These are phyloP conservation scores for Ara ararauna DNA, from an alignment of 2,797 vertebrate genomes.

Conservation along the genomic window DNA sequence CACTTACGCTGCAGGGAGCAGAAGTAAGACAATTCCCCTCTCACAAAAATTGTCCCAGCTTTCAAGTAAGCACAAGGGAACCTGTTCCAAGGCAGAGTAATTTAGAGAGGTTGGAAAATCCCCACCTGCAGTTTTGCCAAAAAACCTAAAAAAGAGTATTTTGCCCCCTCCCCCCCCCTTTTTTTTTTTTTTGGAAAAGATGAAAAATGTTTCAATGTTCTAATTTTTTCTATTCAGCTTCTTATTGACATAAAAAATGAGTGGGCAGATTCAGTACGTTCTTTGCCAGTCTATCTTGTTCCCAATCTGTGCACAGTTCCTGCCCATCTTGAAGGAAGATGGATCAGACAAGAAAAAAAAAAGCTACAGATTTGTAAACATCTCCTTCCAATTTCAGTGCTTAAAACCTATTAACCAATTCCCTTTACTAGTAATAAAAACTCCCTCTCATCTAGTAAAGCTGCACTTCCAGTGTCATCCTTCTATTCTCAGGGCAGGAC, in stretches of 20 bases:
- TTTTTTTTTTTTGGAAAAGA: not conserved
- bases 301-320: not conserved
- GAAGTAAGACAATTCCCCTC: not conserved
- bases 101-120: not conserved
- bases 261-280: not conserved
- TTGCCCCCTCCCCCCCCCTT: not conserved
- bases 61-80: not conserved
- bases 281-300: not conserved
- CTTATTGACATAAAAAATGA: not conserved
- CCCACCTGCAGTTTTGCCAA: not conserved
- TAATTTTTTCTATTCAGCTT: not conserved
- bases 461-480: not conserved
- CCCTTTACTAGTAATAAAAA: not conserved
- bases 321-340: not conserved
- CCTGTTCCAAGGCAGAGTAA: not conserved
- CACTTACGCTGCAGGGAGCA: not conserved
- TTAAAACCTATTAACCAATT: not conserved
- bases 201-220: not conserved
- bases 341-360: not conserved
- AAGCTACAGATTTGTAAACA: fast-evolving
- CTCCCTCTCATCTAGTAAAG: fast-evolving
- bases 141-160: not conserved
- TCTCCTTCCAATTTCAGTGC: not conserved
- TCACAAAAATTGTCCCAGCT: not conserved
- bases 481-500: not conserved